Evolutionary conservation across 2,797 vertebrate species (phyloP), one percentile per base, ranked within the genome.

Genomic region (Lutjanus campechanus): DNA sequence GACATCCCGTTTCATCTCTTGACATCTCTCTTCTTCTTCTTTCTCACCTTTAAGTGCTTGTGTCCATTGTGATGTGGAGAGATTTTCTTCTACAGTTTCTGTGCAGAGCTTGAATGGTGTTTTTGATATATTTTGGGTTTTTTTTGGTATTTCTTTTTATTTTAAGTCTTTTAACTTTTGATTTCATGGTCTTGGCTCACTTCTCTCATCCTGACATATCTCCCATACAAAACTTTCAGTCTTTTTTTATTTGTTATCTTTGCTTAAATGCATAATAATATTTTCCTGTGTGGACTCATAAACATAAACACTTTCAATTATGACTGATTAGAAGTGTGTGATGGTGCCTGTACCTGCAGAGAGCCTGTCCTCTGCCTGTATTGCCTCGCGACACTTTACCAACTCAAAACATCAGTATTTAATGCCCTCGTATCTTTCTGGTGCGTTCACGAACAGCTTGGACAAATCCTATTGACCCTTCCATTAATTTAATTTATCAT

Each of bases 1-100:
- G 53, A 69, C 12, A 1, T 17, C 2, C n/a, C 8, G 41, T 68
- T 72, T 49, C 19, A 60, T 65, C 40, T 74, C 47, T 67, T 55
- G 13, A 66, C 16, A 2, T 63, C 53, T 68, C 29, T 4, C 29
- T 47, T 9, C 29, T 53, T 73, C 44, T 58, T 71, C 5, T 77
- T 54, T 49, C 19, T 54, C 29, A 62, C 50, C 20, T 55, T 55
- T 49, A 1, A 0, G 5, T 12, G 7, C 29, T 40, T 40, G 58
- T 16, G 25, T 59, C 43, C 61, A 16, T 20, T 56, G 41, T 44
- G 50, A 1, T 36, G 29, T 36, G n/a, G n/a, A 10, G 25, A 3
- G 13, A 17, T 16, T 44, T 64, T 41, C 40, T 46, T 1, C 36
- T 1, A 2, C 0, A 46, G 40, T 17, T 7, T 22, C 20, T 54